These are phyloP conservation scores for Hoplostethus mediterraneus DNA, from an alignment of 2,797 vertebrate genomes.

Conservation along the genomic window DNA sequence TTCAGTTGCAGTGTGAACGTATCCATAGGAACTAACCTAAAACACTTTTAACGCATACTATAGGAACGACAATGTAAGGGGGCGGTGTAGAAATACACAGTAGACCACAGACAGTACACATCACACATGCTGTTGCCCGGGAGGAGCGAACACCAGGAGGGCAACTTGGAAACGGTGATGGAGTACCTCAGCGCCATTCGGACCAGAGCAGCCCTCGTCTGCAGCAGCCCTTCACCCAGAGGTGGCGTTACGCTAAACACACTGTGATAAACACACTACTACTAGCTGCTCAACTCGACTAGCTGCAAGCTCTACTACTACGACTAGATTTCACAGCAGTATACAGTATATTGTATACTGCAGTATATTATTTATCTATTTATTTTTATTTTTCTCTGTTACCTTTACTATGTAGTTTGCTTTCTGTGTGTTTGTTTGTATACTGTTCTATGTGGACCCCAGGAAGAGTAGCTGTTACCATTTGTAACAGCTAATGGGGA, in stretches of 20 bases:
- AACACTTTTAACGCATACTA: constrained; percentile 13
- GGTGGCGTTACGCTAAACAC: constrained; percentile 11
- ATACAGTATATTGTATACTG: too few species aligned
- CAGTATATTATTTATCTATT: too few species aligned
- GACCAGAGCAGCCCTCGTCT: constrained; percentile 8
- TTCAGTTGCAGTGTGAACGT: constrained; percentile 19
- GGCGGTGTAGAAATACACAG: too few species aligned
- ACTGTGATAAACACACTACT: constrained; percentile 15
- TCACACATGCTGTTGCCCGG: constrained; percentile 13
- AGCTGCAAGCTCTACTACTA: background rate
- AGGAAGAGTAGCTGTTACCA: too few species aligned
- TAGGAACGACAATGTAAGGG: background rate
- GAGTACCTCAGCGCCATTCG: constrained; percentile 14
- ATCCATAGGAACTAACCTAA: background rate
- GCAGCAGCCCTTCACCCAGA: constrained; percentile 5
- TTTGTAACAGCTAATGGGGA: too few species aligned
- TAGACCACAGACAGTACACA: constrained; percentile 12
- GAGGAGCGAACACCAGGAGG: background rate
- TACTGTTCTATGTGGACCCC: too few species aligned
- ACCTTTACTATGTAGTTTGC: too few species aligned
- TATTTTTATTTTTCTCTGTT: too few species aligned
- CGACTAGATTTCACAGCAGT: background rate
- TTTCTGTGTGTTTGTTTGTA: too few species aligned
- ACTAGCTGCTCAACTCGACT: constrained; percentile 19
- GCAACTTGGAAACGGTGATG: constrained; percentile 17